A percentile compares a stretch with the other conserved stretches of the same genome.
phyloP scores from a whole-genome alignment of 2,113 vertebrate genomes.

The Sprattus sprattus region DNA sequence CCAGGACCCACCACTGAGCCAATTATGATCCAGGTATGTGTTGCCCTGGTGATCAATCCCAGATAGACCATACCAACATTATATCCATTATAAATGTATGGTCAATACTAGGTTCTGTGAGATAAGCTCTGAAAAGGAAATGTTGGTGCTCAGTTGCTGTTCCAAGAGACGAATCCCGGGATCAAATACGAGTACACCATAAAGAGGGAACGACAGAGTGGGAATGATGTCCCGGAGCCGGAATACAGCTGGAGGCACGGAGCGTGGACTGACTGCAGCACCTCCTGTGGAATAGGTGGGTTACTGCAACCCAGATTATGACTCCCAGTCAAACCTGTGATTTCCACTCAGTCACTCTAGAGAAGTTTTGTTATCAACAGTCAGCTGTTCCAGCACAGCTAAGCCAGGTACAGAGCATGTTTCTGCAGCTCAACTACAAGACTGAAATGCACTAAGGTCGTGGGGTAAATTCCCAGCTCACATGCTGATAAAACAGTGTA shows the following conservation, averaged over 20 bases:
- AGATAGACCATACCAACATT: background rate
- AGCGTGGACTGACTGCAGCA: conserved; percentile 89
- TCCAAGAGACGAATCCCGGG: conserved; percentile 91
- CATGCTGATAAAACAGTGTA: background rate
- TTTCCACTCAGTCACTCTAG: background rate
- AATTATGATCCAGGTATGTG: conserved; percentile 88
- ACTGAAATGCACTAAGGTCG: background rate
- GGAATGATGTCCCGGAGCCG: conserved; percentile 79
- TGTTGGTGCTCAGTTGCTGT: conserved; percentile 76
- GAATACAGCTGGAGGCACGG: conserved; percentile 87
- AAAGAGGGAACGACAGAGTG: conserved; percentile 75
- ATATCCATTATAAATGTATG: background rate
- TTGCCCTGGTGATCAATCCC: background rate
- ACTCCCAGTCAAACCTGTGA: background rate
- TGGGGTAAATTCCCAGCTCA: background rate
- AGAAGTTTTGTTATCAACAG: background rate
- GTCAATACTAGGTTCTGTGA: background rate
- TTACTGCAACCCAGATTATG: background rate
- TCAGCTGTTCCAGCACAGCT: background rate
- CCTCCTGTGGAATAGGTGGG: conserved; percentile 87
- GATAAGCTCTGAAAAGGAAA: background rate
- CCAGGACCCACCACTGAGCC: conserved; percentile 87
- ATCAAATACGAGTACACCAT: conserved; percentile 88
- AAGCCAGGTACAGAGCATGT: background rate
- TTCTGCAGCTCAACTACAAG: background rate